Base-by-base conservation (phyloP, 2,888 invertebrate genomes). In the Agrilus mali region DNA sequence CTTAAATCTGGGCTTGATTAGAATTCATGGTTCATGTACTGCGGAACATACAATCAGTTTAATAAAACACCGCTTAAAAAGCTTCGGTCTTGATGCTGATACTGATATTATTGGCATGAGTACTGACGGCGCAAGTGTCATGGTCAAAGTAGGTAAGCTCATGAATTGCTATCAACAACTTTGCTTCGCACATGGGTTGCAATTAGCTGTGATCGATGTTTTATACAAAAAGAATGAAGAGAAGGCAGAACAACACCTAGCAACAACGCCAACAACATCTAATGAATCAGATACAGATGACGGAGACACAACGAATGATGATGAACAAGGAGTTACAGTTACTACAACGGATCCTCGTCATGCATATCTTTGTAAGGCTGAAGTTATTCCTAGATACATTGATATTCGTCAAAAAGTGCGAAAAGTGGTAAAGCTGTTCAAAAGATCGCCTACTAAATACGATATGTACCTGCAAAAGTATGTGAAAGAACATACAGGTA, bases 131-230 rank as follows among this genome's bases (percentile, higher is more conserved):
- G 47, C 40, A 17, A 46, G 41, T 39, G 41, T 51, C 16, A 51
- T 53, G 48, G 41, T 40, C 16, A 53, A 53, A 47, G 43, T 51
- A 36, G 45, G 45, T 12, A 51, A 40, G 13, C 41, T 54, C 7
- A 37, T 51, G 33, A 33, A 32, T 42, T 38, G 42, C 33, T 43
- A 46, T 37, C 45, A 43, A 16, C 50, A 55, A 50, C 44, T 53
- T 27, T 55, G 55, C 43, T 54, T 43, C 31, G 52, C 51, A 22
- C 51, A 53, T 47, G 50, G 49, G n/a, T 33, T 49, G 36, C 49
- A 54, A 40, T 41, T 54, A 33, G 47, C 48, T 3, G 46, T 54
- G 40, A 38, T 53, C 36, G 50, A 54, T 43, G 43, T 50, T 38
- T 34, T 51, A 15, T 53, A 54, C 32, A 49, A 52, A 41, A 46